Base-by-base conservation (phyloP, 2,888 invertebrate species). In the Halictus ligatus region DNA sequence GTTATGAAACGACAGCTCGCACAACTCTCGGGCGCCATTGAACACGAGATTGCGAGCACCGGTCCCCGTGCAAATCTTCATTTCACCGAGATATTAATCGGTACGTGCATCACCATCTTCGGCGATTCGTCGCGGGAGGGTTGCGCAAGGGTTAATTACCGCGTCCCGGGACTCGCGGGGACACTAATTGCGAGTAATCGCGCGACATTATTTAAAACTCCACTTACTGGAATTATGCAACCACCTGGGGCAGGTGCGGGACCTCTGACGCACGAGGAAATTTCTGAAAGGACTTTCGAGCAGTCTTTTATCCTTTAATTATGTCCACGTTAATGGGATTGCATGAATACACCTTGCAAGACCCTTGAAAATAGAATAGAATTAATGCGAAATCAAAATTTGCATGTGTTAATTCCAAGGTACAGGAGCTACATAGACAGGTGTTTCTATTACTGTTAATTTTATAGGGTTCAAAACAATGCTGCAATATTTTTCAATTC, bases 121-220 rank as follows among this genome's bases (percentile, higher is more conserved):
- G 67, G 54, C 18, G 54, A 43, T 71, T 78, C 54, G 12, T 35
- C 67, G n/a, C 25, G 21, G 25, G n/a, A 40, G 25, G 48, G 18
- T 80, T 80, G 64, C 75, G 80, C 50, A 80, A 80, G 74, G 80
- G 18, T 25, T 75, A 67, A 75, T 60, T 76, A 60, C 71, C 40
- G 15, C 43, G 72, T 74, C 48, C 29, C 74, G 18, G 8, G 71
- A 40, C 46, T 67, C 18, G 35, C 75, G 48, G 48, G 35, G 78
- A 74, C 78, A 48, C 29, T 82, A 83, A 83, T 83, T 83, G 43
- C 75, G 46, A 29, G 29, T 83, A 83, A 83, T 83, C 75, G 74
- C 78, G 75, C 29, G 12, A 40, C 78, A 78, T 82, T 75, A 78
- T 72, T 74, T 74, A 82, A 82, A 82, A 78, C 54, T 78, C 18